Evolutionary conservation across 2,113 vertebrate genomes (phyloP), one percentile per base, ranked within the genome.

Genomic region (Proteles cristata): DNA sequence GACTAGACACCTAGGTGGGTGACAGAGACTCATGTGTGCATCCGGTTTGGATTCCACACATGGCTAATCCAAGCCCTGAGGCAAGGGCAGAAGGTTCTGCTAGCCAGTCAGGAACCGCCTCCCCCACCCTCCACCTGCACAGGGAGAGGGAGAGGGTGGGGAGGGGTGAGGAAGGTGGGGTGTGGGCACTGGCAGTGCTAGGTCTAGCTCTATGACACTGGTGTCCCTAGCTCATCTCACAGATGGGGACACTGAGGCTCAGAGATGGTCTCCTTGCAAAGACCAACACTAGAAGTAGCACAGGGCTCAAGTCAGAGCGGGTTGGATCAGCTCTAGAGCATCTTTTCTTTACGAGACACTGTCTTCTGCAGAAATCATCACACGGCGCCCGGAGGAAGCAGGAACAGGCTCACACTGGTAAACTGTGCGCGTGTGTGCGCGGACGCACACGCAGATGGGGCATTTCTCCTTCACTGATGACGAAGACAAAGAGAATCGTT

Each of bases 261-360:
- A 21, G 35, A 6, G 50, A 33, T 1, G 1, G 63, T 45, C 19
- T 9, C 10, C n/a, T 61, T 15, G 26, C 11, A n/a, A 73, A 31
- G 63, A 68, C 35, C 35, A 31, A 25, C 0, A 25, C 4, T 7
- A 11, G 76, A 83, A n/a, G 43, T 7, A 14, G 33, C 26, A 65
- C 7, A 55, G 74, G 89, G 92, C 33, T 79, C 28, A 61, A 55
- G 19, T 0, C 9, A 19, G 55, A 95, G 76, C 15, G 35, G 39
- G n/a, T 4, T 8, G 50, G 28, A 43, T 82, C 48, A 7, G 14
- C 8, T 63, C 35, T 15, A 10, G 39, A 88, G 10, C 0, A 1
- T 74, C n/a, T 73, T 95, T 83, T 71, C 48, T 89, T 84, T 45
- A n/a, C 39, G 88, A 84, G 96, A 80, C 7, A 15, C 43, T 86